phyloP scores from a whole-genome alignment of 2,113 vertebrate species.

The Eubucco bourcierii region DNA sequence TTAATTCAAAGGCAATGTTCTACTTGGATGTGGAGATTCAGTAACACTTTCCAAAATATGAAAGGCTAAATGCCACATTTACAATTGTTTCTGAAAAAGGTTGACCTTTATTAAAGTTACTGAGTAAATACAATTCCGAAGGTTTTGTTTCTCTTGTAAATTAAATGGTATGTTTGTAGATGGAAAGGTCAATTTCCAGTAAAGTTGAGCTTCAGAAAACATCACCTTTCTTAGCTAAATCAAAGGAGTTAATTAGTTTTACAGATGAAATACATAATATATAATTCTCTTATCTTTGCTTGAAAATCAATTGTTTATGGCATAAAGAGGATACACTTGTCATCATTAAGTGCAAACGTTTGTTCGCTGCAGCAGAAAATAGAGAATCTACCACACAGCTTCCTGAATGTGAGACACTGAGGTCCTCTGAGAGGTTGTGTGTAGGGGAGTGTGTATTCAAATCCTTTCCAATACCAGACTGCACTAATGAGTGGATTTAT shows the following conservation, averaged over 20 bases:
- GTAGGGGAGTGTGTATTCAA: background rate
- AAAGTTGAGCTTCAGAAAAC: slow-evolving; percentile 60
- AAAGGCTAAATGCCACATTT: slow-evolving; percentile 80
- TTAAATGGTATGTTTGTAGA: slow-evolving; percentile 80
- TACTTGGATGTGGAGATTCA: slow-evolving; percentile 61
- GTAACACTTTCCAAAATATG: slow-evolving; percentile 73
- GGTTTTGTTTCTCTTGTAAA: slow-evolving; percentile 79
- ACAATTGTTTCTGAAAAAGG: slow-evolving; percentile 78
- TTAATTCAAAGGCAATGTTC: slow-evolving; percentile 33
- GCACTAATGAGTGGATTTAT: background rate
- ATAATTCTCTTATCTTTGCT: slow-evolving; percentile 63
- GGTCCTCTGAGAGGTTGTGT: slow-evolving; percentile 10
- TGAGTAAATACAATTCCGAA: slow-evolving; percentile 76
- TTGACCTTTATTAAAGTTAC: slow-evolving; percentile 80
- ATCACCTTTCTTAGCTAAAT: slow-evolving; percentile 64
- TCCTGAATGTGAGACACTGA: background rate
- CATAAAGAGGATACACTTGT: slow-evolving; percentile 32
- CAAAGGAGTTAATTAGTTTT: slow-evolving; percentile 77
- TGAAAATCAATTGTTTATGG: slow-evolving; percentile 62
- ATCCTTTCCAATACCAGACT: background rate
- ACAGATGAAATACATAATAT: slow-evolving; percentile 62
- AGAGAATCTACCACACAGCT: background rate
- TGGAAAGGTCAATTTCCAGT: slow-evolving; percentile 79
- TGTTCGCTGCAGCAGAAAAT: slow-evolving; percentile 34
- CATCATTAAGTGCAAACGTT: slow-evolving; percentile 58